Evolutionary conservation across 92 coral and sea anemone species (phyloP).

Genomic region (Siderastrea siderea): DNA sequence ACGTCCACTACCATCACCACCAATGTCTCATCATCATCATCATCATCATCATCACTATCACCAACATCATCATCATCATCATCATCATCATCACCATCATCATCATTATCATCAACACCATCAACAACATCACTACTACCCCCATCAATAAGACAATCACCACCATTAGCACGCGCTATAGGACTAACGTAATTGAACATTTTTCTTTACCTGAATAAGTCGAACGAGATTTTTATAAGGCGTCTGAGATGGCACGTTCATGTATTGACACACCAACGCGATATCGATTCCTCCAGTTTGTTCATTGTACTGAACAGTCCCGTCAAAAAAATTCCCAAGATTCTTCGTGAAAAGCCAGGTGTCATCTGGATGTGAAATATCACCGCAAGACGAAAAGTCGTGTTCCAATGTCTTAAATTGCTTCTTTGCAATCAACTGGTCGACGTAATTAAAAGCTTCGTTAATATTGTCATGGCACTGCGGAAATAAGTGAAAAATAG

Average conservation of each 20-base stretch:
- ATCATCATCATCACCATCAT: neutral
- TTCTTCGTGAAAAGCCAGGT: slow-evolving; percentile 66
- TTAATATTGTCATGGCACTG: slow-evolving; percentile 77
- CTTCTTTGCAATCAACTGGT: slow-evolving; percentile 49
- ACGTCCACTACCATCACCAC: neutral
- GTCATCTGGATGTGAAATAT: slow-evolving; percentile 72
- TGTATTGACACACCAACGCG: slow-evolving; percentile 54
- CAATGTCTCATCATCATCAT: neutral
- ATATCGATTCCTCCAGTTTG: slow-evolving; percentile 57
- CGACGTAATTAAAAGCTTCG: slow-evolving; percentile 61
- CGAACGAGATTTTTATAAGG: slow-evolving; percentile 68
- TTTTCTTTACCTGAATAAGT: slow-evolving; percentile 40
- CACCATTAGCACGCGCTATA: neutral
- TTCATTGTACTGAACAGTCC: slow-evolving; percentile 77
- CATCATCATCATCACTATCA: too few species aligned
- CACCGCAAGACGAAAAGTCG: slow-evolving; percentile 73
- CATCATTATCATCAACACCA: too few species aligned
- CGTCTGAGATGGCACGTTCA: slow-evolving; percentile 52
- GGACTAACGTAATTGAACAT: neutral
- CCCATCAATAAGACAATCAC: neutral
- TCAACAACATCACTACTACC: neutral
- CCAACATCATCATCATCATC: too few species aligned
- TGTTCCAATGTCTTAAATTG: slow-evolving; percentile 47
- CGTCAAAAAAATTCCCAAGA: slow-evolving; percentile 57
- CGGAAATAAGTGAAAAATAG: neutral